These are phyloP conservation scores for Volucella bombylans DNA, from an alignment of 2,888 invertebrate genomes.

Conservation along the genomic window DNA sequence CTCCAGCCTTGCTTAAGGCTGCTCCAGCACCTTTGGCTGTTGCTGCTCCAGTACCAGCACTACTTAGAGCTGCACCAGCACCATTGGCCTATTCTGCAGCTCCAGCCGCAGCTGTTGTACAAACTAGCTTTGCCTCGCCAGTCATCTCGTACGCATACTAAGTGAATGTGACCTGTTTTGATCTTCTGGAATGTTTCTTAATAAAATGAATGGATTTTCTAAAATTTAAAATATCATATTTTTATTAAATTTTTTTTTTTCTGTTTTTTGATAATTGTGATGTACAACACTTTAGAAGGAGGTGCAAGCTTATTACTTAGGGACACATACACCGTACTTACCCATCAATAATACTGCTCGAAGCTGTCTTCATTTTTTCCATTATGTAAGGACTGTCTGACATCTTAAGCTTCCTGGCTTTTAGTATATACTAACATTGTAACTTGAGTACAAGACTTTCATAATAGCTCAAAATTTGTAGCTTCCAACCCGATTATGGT, in stretches of 20 bases:
- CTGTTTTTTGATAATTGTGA: not conserved
- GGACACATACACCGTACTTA: too few relatives aligned
- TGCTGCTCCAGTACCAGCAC: slow-evolving; percentile 75
- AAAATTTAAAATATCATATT: slow-evolving; percentile 1
- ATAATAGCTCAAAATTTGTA: too few relatives aligned
- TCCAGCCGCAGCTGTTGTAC: slow-evolving; percentile 74
- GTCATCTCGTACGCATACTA: slow-evolving; percentile 81
- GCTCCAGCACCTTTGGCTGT: slow-evolving; percentile 73
- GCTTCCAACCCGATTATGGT: too few relatives aligned
- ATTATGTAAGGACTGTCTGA: too few relatives aligned
- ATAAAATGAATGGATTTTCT: slow-evolving; percentile 42
- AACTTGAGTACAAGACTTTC: too few relatives aligned
- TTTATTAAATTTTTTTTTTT: not conserved
- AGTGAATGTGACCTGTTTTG: slow-evolving; percentile 24
- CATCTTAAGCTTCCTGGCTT: too few relatives aligned
- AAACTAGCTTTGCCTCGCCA: slow-evolving; percentile 80
- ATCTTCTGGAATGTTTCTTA: slow-evolving; percentile 25
- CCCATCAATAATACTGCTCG: too few relatives aligned
- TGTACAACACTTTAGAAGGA: not conserved
- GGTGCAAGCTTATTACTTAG: not conserved
- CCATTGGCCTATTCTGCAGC: slow-evolving; percentile 25
- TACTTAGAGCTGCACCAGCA: slow-evolving; percentile 76
- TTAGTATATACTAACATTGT: too few relatives aligned
- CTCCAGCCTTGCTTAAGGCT: slow-evolving; percentile 63
- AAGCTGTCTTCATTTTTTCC: too few relatives aligned